Evolutionary conservation across 2,797 vertebrate species (phyloP), one percentile per base, ranked within the genome.

Genomic region (Sebastes nivosus): DNA sequence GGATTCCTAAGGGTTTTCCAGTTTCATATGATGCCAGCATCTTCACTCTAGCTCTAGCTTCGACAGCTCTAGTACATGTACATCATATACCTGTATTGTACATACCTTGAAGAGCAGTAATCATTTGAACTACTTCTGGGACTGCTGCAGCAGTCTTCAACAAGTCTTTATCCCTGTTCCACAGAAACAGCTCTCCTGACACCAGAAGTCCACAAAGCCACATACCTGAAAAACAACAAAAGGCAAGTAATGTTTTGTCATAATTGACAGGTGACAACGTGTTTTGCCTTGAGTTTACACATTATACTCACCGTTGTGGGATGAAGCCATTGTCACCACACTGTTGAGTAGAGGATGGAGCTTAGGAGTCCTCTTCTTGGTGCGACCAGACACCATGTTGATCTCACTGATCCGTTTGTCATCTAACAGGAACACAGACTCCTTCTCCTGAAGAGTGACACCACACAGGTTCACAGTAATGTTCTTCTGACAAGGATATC

Each of bases 181-280:
- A 99, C 76, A 99, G 94, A 89, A 99, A 99, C 0, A 99, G 80
- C 14, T 98, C 97, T 75, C 98, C 98, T n/a, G 97, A 95, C 68
- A 84, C 54, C 82, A 98, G 92, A 30, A 99, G 54, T 29, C 98
- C 97, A 86, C 94, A 96, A 58, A 99, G 92, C 98, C 97, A 99
- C 77, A 94, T 89, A 77, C 97, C 99, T 99, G 83, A 57, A 67
- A 75, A 67, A 61, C 25, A 64, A 63, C 1, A 69, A 67, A 7
- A 59, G 20, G 46, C 5, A 38, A 20, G 5, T 68, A 5, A 64
- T 22, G n/a, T 24, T 20, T 61, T 14, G 18, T 83, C 9, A 34
- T 2, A 65, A 55, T 2, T 25, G 54, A 60, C n/a, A 59, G 16
- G 4, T 18, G 6, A 61, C 14, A 54, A 54, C 5, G 4, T 25